These are phyloP conservation scores for Mesochorus sp. DNA, from an alignment of 2,888 invertebrate genomes.

Conservation along the genomic window DNA sequence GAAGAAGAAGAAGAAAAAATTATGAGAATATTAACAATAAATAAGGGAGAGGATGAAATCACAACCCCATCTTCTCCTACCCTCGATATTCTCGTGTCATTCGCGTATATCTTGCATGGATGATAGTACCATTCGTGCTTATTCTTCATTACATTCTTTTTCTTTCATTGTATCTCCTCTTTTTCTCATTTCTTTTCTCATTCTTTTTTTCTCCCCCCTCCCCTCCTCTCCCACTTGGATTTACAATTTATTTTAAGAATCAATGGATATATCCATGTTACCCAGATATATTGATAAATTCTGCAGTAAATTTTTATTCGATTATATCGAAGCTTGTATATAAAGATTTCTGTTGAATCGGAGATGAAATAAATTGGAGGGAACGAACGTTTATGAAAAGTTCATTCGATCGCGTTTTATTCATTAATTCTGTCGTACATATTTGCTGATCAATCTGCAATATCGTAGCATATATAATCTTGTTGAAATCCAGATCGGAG, in stretches of 20 bases:
- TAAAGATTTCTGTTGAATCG: too few species aligned
- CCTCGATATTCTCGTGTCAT: conserved; percentile 9
- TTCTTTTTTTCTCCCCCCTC: too few species aligned
- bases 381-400: too few species aligned
- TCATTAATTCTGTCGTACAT: neutral
- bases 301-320: too few species aligned
- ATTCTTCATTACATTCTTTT: neutral
- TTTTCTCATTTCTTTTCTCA: neutral
- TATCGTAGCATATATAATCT: neutral
- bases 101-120: neutral
- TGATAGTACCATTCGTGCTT: too few species aligned
- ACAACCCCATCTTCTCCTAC: neutral
- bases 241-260: too few species aligned
- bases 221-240: too few species aligned
- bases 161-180: neutral
- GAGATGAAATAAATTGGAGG: too few species aligned
- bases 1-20: neutral
- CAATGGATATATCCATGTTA: too few species aligned
- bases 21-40: conserved; percentile 4
- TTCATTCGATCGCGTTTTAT: neutral
- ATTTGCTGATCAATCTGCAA: too few species aligned
- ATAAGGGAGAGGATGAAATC: neutral
- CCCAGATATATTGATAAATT: too few species aligned
- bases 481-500: neutral
- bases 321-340: too few species aligned